Evolutionary conservation across 2,888 invertebrate genomes (phyloP).

Genomic region (Stratiomys singularior): DNA sequence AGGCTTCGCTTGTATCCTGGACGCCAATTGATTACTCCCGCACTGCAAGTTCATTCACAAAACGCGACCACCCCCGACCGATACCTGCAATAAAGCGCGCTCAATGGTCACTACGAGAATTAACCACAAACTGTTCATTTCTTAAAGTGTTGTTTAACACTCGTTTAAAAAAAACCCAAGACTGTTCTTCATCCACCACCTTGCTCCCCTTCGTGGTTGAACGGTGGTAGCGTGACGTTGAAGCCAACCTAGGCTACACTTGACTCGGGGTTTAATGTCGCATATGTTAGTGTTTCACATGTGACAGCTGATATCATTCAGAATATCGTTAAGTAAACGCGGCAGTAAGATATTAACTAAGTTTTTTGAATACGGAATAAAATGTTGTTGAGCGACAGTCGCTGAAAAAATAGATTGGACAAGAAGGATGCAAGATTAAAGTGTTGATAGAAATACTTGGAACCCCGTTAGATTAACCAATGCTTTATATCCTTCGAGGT

Average conservation of each 20-base stretch:
- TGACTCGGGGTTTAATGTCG: conserved; percentile 12
- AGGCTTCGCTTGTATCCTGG: background rate
- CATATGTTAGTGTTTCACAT: conserved; percentile 33
- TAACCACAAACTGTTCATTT: conserved; percentile 30
- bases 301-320: conserved; percentile 38
- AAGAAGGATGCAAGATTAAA: too few species aligned
- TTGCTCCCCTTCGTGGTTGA: background rate
- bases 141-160: conserved; percentile 23
- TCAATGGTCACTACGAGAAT: conserved; percentile 39
- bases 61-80: background rate
- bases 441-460: too few species aligned
- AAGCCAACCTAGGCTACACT: background rate
- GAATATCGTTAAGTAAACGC: conserved; percentile 17
- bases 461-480: too few species aligned
- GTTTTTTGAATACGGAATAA: too few species aligned
- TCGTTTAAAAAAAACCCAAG: conserved; percentile 6
- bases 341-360: conserved; percentile 4
- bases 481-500: too few species aligned
- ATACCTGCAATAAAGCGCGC: background rate
- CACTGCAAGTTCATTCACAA: background rate
- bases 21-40: background rate
- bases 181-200: background rate
- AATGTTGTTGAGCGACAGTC: too few species aligned
- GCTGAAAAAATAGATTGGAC: too few species aligned
- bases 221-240: background rate